phyloP scores from a whole-genome alignment of 2,113 vertebrate species.

The Cepphus grylle region DNA sequence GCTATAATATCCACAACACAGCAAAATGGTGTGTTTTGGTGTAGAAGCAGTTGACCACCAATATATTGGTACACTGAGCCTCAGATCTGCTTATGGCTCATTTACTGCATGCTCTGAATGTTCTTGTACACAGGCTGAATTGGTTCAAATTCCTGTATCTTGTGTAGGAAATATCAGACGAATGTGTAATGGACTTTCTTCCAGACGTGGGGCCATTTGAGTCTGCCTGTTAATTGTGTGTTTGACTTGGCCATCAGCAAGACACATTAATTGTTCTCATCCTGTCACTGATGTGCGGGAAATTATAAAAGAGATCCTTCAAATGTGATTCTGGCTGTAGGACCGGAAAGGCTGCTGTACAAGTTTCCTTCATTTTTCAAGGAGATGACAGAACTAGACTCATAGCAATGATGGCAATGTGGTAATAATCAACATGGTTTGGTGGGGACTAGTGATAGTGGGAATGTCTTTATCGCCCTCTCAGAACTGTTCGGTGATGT shows the following conservation, averaged over 20 bases:
- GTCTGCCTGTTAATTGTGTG: background rate
- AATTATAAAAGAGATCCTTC: background rate
- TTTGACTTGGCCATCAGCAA: background rate
- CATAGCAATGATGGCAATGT: background rate
- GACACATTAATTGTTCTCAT: background rate
- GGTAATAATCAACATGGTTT: background rate
- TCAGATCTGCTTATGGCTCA: background rate
- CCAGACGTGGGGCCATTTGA: background rate
- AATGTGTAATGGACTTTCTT: background rate
- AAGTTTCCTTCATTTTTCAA: background rate
- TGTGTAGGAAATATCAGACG: background rate
- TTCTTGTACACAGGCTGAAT: background rate
- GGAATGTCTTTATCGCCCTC: background rate
- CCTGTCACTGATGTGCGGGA: background rate
- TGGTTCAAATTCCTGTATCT: background rate
- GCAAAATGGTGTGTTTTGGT: background rate
- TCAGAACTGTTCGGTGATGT: background rate
- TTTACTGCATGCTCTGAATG: background rate
- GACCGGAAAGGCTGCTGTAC: background rate
- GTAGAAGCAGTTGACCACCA: background rate
- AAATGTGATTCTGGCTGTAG: background rate
- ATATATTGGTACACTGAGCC: background rate
- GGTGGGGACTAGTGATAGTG: background rate
- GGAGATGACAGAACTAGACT: background rate
- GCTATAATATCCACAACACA: background rate